phyloP scores from a whole-genome alignment of 2,797 vertebrate species.

The Masticophis lateralis region DNA sequence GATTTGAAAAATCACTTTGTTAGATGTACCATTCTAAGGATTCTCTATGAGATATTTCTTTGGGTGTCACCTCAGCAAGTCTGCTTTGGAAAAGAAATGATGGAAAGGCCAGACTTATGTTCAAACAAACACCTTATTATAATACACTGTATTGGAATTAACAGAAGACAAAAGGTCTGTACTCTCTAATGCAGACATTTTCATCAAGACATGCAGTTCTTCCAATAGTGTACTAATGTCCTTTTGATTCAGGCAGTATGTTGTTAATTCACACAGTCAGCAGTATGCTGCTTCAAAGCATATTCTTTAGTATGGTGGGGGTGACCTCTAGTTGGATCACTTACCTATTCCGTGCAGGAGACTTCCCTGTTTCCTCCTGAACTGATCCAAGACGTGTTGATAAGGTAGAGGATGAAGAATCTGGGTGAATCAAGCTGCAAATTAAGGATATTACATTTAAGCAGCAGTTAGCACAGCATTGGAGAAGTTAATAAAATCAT shows the following conservation, averaged over 20 bases:
- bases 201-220: background rate
- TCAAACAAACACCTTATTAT: background rate
- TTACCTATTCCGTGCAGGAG: conserved; percentile 92
- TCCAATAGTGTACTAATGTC: background rate
- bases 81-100: background rate
- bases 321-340: background rate
- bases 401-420: conserved; percentile 82
- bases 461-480: background rate
- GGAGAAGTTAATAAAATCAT: conserved; percentile 10
- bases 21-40: background rate
- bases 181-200: background rate
- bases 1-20: background rate
- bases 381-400: conserved; percentile 83
- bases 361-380: conserved; percentile 92
- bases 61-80: background rate
- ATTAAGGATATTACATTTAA: conserved; percentile 18
- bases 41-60: background rate
- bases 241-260: background rate
- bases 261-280: background rate
- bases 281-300: background rate
- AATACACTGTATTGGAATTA: background rate
- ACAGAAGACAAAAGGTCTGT: background rate
- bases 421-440: conserved; percentile 87
- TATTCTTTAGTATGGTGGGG: no score
- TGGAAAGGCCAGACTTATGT: background rate